Conservation (phyloP, 2,888 invertebrate species). For the Acronicta alni region DNA sequence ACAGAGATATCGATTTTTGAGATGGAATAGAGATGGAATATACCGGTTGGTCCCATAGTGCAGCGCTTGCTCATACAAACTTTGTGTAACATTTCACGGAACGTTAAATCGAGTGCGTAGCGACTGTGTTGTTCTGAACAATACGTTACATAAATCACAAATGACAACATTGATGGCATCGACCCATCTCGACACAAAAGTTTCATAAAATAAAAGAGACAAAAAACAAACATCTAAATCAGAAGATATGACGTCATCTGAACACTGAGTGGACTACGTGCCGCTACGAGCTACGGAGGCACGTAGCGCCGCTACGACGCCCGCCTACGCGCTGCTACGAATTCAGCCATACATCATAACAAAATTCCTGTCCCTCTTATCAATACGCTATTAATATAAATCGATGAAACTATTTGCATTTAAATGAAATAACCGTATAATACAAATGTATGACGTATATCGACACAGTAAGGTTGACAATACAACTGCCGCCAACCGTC, state of each 20-base stretch:
- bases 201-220: conserved; percentile 3
- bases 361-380: conserved; percentile 24
- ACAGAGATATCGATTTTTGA: too few species aligned
- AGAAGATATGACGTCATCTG: conserved; percentile 14
- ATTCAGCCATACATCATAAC: conserved; percentile 5
- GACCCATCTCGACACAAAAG: conserved; percentile 2
- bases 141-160: background rate
- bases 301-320: conserved; percentile 27
- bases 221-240: conserved; percentile 16
- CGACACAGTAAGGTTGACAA: conserved; percentile 10
- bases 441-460: background rate
- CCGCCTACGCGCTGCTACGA: conserved; percentile 8
- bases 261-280: conserved; percentile 3
- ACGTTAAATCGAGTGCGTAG: background rate
- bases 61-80: too few species aligned
- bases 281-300: conserved; percentile 26
- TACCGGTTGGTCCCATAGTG: too few species aligned
- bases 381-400: conserved; percentile 47
- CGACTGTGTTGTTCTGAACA: background rate
- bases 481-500: background rate
- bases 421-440: conserved; percentile 21
- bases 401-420: conserved; percentile 29
- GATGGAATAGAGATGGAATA: too few species aligned
- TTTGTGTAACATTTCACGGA: background rate
- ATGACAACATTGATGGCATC: background rate